These are phyloP conservation scores for Asteroscopus sphinx DNA, from an alignment of 2,888 invertebrate species.

Conservation along the genomic window DNA sequence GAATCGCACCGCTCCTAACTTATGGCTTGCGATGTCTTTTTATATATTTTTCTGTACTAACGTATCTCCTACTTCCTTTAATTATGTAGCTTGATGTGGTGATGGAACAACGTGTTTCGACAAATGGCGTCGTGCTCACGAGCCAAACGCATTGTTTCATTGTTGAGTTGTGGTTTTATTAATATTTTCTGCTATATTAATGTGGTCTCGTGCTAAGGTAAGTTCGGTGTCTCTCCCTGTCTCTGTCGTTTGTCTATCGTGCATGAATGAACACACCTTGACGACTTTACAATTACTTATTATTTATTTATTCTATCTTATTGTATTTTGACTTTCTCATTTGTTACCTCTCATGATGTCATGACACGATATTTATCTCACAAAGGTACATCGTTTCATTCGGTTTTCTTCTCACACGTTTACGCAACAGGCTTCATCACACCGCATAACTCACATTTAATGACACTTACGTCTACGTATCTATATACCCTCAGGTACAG, in stretches of 20 bases:
- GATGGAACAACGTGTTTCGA: conserved; percentile 81
- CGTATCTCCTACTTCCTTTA: conserved; percentile 77
- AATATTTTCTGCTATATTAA: conserved; percentile 68
- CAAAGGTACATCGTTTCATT: conserved; percentile 75
- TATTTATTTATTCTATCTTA: conserved; percentile 68
- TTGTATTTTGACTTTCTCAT: conserved; percentile 78
- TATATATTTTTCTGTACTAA: conserved; percentile 77
- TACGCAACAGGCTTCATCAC: conserved; percentile 73
- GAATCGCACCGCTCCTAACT: conserved; percentile 86
- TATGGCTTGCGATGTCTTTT: conserved; percentile 87
- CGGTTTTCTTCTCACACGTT: conserved; percentile 65
- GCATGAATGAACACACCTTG: conserved; percentile 79
- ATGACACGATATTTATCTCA: conserved; percentile 76
- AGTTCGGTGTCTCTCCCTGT: conserved; percentile 84
- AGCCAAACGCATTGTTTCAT: conserved; percentile 82
- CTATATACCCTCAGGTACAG: conserved; percentile 62
- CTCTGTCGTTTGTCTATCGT: conserved; percentile 78
- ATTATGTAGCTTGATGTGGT: conserved; percentile 82
- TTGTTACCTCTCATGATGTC: conserved; percentile 82
- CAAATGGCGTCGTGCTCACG: conserved; percentile 42
- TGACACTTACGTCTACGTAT: conserved; percentile 59
- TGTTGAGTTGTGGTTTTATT: conserved; percentile 69
- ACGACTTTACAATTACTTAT: conserved; percentile 66
- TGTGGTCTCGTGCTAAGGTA: conserved; percentile 78
- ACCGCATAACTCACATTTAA: conserved; percentile 64